These are phyloP conservation scores for Astyanax mexicanus DNA, from an alignment of 2,797 vertebrate species.

Conservation along the genomic window DNA sequence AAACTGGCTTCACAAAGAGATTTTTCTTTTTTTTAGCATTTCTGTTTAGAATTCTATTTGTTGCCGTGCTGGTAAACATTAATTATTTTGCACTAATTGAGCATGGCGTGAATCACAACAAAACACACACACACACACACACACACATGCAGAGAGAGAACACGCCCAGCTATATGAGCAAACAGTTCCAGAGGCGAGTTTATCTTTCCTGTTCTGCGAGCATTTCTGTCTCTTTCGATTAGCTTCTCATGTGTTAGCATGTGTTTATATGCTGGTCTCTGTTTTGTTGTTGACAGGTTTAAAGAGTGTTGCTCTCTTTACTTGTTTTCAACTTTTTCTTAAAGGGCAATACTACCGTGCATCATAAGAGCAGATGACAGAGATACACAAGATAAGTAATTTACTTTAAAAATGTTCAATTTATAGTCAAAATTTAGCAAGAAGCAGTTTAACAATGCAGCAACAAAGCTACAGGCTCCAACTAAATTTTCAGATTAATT, in stretches of 20 bases:
- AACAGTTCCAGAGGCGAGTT: background rate
- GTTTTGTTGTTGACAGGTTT: background rate
- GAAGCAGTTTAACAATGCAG: too few relatives aligned
- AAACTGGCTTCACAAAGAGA: too few relatives aligned
- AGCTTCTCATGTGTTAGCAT: background rate
- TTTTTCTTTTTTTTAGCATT: background rate
- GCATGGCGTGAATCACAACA: background rate
- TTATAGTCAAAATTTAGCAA: too few relatives aligned
- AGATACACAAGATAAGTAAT: too few relatives aligned
- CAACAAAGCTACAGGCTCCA: too few relatives aligned
- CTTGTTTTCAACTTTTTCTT: too few relatives aligned
- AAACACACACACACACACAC: background rate
- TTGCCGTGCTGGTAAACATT: conserved; percentile 2
- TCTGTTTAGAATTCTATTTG: background rate
- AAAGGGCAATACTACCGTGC: too few relatives aligned
- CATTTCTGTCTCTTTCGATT: background rate
- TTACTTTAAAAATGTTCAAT: too few relatives aligned
- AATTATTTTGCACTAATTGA: background rate
- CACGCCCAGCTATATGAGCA: background rate
- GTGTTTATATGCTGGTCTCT: background rate
- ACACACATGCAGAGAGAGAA: background rate
- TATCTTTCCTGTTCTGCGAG: background rate
- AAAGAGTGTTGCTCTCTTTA: background rate
- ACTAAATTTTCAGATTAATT: too few relatives aligned
- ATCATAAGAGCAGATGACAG: too few relatives aligned